Conservation (phyloP, 2,113 vertebrate genomes). For the Hippopotamus amphibius region DNA sequence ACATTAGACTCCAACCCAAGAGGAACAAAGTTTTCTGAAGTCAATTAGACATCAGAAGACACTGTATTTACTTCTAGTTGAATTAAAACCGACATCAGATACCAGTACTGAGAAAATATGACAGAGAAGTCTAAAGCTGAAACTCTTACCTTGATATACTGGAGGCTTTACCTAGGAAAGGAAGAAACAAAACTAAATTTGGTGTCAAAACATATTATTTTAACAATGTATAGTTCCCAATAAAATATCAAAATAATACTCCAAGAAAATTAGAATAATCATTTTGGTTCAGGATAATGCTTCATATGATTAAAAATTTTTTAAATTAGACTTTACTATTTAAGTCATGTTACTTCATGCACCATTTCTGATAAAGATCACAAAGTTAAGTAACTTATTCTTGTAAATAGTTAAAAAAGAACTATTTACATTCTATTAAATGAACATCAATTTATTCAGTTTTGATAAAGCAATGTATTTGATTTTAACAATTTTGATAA, state of each 20-base stretch:
- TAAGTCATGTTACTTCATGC: conserved; percentile 69
- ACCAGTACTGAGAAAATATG: neutral
- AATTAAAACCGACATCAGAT: neutral
- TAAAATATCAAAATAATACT: neutral
- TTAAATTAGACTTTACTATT: neutral
- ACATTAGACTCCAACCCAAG: neutral
- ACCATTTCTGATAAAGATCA: conserved; percentile 82
- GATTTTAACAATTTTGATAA: neutral
- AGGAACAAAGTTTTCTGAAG: neutral
- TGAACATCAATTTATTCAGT: neutral
- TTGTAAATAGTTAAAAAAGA: neutral
- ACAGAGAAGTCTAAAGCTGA: neutral
- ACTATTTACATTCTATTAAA: conserved; percentile 28
- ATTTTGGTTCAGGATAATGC: neutral
- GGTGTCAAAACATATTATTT: neutral
- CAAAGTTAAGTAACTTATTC: conserved; percentile 66
- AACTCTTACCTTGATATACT: conserved; percentile 90
- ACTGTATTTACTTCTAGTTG: neutral
- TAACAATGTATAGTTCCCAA: neutral
- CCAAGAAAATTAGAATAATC: neutral
- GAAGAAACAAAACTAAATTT: neutral
- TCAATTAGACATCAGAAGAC: neutral
- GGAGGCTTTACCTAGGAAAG: conserved; percentile 90
- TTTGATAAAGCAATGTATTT: neutral
- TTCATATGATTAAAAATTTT: neutral